phyloP scores from a whole-genome alignment of 2,797 vertebrate species.

The Paramormyrops hopkinsi region DNA sequence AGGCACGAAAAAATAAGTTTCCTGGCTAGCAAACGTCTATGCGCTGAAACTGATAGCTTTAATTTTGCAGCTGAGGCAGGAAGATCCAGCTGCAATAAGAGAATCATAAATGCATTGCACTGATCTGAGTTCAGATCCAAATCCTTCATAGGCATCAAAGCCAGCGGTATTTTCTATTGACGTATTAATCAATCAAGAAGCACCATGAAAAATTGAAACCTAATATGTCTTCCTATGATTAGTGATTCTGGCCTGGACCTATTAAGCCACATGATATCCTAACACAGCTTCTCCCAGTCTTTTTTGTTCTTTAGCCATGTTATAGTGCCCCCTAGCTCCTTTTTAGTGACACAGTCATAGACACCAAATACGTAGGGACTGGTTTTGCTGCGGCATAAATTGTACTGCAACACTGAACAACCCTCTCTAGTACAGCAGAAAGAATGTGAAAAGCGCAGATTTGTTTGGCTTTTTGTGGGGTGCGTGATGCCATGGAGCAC shows the following conservation, averaged over 20 bases:
- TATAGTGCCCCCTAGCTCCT: constrained; percentile 3
- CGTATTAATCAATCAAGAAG: neutral
- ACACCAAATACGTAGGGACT: neutral
- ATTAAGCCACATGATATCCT: neutral
- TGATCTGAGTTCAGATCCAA: neutral
- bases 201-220: neutral
- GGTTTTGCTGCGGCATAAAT: neutral
- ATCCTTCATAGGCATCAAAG: neutral
- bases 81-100: neutral
- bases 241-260: neutral
- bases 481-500: neutral
- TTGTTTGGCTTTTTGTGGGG: neutral
- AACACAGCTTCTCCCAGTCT: neutral
- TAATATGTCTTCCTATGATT: neutral
- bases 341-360: neutral
- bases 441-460: neutral
- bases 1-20: neutral
- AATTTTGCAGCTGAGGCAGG: neutral
- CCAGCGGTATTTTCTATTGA: neutral
- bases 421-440: neutral
- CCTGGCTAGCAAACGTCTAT: neutral
- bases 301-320: neutral
- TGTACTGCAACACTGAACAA: neutral
- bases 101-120: neutral
- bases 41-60: neutral